Base-by-base conservation (phyloP, 2,888 invertebrate genomes). In the Chalcis sispes region DNA sequence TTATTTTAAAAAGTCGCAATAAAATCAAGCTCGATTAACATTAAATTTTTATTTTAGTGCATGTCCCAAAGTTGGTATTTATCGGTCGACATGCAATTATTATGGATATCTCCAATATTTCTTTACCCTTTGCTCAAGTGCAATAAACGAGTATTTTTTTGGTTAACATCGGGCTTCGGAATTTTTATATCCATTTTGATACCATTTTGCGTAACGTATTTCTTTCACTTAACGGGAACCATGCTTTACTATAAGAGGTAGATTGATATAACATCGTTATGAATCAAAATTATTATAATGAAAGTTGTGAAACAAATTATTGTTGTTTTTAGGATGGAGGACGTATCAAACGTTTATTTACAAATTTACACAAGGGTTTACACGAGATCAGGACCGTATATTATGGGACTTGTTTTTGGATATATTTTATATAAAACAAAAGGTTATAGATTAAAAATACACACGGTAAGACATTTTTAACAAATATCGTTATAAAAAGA, bases 11-110 rank as follows among this genome's bases (percentile, higher is more conserved):
- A 48, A 8, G 18, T 36, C 10, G 13, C 10, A 36, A n/a, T 32
- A 32, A 8, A 23, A 18, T 8, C 18, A 59, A 59, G 25, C 29
- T 56, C 1, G 13, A 20, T 2, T 5, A 32, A 23, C 15, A 32
- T 20, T 5, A 23, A 62, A 48, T 52, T 15, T 15, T 42, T 23
- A 10, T 86, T 88, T 46, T 79, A 91, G 91, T 91, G 91, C 80
- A 89, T 91, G 90, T 90, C 90, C 50, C 91, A 91, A 83, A 90
- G 90, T 1, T 91, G 91, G 91, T 91, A 91, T 78, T 80, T 91
- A n/a, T 80, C 85, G 8, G 81, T 83, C 48, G 86, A 88, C 67
- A 87, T 87, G 87, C 87, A 88, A 75, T 77, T 87, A 25, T 69
- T 85, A 18, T 86, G 85, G 85, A 56, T 87, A 18, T 86, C 87